Evolutionary conservation across 2,113 vertebrate genomes (phyloP).

Genomic region (Oncorhynchus mykiss): DNA sequence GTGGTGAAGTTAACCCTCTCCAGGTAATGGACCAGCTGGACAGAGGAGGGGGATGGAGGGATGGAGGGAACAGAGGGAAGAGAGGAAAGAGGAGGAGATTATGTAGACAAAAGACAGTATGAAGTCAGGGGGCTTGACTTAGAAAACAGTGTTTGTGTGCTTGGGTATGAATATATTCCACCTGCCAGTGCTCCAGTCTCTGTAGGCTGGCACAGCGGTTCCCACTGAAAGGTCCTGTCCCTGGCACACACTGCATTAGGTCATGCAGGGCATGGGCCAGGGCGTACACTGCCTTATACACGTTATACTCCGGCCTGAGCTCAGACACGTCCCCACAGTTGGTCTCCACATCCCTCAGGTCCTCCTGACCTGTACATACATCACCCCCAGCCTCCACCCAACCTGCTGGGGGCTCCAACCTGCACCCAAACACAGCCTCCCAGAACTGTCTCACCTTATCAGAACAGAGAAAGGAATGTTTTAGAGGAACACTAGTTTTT

Average conservation of each 20-base stretch:
- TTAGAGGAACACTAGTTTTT: background rate
- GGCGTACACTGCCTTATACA: slow-evolving; percentile 60
- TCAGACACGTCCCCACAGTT: slow-evolving; percentile 35
- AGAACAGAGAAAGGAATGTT: background rate
- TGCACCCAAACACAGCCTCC: slow-evolving; percentile 67
- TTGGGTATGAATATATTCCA: slow-evolving; percentile 33
- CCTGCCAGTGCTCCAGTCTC: slow-evolving; percentile 70
- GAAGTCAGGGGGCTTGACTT: too few species aligned
- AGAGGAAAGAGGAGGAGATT: background rate
- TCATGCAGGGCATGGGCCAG: slow-evolving; percentile 63
- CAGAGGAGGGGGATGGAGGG: background rate
- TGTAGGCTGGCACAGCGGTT: slow-evolving; percentile 60
- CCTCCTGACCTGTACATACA: slow-evolving; percentile 63
- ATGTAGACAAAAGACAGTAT: background rate
- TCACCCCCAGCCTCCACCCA: slow-evolving; percentile 54
- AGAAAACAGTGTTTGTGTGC: background rate
- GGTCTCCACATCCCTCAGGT: slow-evolving; percentile 9
- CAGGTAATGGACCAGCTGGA: slow-evolving; percentile 64
- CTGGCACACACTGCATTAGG: slow-evolving; percentile 29
- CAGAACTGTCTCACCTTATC: slow-evolving; percentile 60
- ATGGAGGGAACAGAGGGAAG: background rate
- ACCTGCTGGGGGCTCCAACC: slow-evolving; percentile 39
- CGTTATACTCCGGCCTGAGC: slow-evolving; percentile 44
- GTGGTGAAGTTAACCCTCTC: slow-evolving; percentile 67
- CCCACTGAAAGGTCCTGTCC: slow-evolving; percentile 59